Percentiles rank a stretch among this genome's conserved stretches.
These are phyloP conservation scores for Myopa tessellatipennis DNA, from an alignment of 2,888 invertebrate genomes.

Conservation along the genomic window DNA sequence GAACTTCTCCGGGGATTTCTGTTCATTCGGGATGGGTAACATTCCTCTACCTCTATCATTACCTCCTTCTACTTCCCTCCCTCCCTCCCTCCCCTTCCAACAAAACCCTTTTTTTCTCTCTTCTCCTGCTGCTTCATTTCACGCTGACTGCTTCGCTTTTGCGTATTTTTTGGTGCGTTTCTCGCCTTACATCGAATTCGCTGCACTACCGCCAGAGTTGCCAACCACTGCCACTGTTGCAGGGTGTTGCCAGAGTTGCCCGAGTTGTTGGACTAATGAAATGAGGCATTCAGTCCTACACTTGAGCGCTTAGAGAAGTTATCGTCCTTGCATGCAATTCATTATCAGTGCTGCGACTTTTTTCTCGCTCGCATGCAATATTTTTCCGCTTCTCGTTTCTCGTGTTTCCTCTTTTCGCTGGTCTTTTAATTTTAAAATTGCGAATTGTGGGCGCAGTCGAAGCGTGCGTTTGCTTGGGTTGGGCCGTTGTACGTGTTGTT, in stretches of 20 bases:
- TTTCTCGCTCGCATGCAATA: constrained; percentile 16
- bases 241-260: background rate
- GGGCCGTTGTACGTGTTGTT: background rate
- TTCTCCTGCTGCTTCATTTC: background rate
- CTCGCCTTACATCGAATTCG: background rate
- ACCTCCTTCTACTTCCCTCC: too few relatives aligned
- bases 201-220: background rate
- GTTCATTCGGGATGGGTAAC: background rate
- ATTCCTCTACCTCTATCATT: too few relatives aligned
- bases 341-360: constrained; percentile 17
- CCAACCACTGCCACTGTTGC: background rate
- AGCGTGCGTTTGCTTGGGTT: background rate
- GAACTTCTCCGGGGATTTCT: background rate
- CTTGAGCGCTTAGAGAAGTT: constrained; percentile 18
- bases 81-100: background rate
- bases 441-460: constrained; percentile 22
- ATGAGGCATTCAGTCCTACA: constrained; percentile 11
- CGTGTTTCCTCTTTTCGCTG: background rate
- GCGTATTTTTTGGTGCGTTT: background rate
- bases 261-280: constrained; percentile 23
- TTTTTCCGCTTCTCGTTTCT: background rate
- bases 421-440: constrained; percentile 29
- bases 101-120: background rate
- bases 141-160: too few relatives aligned
- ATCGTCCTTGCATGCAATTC: constrained; percentile 20